phyloP scores from a whole-genome alignment of 2,888 invertebrate species.

The Polydrusus pterygomalis region DNA sequence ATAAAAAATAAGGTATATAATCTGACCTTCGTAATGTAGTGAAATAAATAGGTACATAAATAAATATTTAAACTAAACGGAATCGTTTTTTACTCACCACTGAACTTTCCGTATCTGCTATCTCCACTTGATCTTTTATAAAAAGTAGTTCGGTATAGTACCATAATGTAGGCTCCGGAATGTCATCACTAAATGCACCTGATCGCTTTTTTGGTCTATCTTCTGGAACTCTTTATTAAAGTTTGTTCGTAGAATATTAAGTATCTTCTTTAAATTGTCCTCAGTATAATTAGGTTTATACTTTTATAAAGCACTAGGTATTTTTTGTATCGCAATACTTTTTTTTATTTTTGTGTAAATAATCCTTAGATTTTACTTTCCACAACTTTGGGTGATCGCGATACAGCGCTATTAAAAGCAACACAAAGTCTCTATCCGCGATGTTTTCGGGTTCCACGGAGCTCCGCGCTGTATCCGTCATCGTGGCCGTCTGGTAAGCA shows the following conservation, averaged over 20 bases:
- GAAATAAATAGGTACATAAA: conserved; percentile 7
- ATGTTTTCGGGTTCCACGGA: not conserved
- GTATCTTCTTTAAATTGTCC: not conserved
- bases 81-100: conserved; percentile 1
- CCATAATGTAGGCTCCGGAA: not conserved
- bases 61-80: conserved; percentile 1
- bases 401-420: no score
- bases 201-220: not conserved
- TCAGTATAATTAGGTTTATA: conserved; percentile 5
- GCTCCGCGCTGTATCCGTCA: not conserved
- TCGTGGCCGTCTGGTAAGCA: conserved; percentile 7
- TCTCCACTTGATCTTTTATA: not conserved
- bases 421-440: no score
- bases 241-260: not conserved
- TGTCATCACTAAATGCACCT: not conserved
- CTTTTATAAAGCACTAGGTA: not conserved
- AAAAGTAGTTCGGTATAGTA: not conserved
- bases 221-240: not conserved
- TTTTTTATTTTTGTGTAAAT: conserved; percentile 5
- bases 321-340: not conserved
- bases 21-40: conserved; percentile 7
- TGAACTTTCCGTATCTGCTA: conserved; percentile 5
- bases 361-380: no score
- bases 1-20: conserved; percentile 6
- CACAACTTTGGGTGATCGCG: no score